These are phyloP conservation scores for Ichneumoninae sp. DNA, from an alignment of 2,888 invertebrate species.

Conservation along the genomic window DNA sequence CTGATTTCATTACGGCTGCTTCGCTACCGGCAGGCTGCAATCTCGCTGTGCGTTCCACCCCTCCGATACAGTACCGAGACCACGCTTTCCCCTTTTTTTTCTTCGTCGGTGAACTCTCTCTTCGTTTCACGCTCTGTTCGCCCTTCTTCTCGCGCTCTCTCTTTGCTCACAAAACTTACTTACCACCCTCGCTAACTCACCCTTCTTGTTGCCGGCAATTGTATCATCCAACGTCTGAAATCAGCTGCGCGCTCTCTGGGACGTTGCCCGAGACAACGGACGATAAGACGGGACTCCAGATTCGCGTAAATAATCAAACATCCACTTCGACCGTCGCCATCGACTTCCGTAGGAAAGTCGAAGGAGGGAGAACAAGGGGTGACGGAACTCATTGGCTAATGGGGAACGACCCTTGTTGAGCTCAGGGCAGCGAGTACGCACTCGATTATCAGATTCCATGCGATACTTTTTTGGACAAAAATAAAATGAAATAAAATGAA, in stretches of 20 bases:
- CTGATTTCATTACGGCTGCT: conserved; percentile 82
- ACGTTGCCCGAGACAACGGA: conserved; percentile 33
- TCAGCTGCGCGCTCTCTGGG: conserved; percentile 61
- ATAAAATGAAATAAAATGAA: neutral
- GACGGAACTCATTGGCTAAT: neutral
- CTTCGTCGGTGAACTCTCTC: conserved; percentile 24
- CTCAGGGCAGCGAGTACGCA: too few relatives aligned
- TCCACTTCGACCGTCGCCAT: neutral
- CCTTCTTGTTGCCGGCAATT: conserved; percentile 72
- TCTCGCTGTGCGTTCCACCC: conserved; percentile 72
- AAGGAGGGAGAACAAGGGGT: neutral
- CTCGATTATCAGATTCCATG: too few relatives aligned
- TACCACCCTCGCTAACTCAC: conserved; percentile 56
- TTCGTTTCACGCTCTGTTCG: conserved; percentile 44
- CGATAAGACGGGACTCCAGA: neutral
- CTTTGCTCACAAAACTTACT: conserved; percentile 26
- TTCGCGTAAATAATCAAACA: neutral
- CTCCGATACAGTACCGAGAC: conserved; percentile 3
- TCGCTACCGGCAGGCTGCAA: conserved; percentile 78
- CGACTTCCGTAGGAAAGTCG: neutral
- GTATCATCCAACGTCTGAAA: conserved; percentile 75
- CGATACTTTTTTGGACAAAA: neutral
- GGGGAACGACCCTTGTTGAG: too few relatives aligned
- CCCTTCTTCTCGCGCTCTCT: conserved; percentile 40
- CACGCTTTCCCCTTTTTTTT: conserved; percentile 35